Evolutionary conservation across 2,113 vertebrate species (phyloP), one percentile per base, ranked within the genome.

Genomic region (Passerina amoena): DNA sequence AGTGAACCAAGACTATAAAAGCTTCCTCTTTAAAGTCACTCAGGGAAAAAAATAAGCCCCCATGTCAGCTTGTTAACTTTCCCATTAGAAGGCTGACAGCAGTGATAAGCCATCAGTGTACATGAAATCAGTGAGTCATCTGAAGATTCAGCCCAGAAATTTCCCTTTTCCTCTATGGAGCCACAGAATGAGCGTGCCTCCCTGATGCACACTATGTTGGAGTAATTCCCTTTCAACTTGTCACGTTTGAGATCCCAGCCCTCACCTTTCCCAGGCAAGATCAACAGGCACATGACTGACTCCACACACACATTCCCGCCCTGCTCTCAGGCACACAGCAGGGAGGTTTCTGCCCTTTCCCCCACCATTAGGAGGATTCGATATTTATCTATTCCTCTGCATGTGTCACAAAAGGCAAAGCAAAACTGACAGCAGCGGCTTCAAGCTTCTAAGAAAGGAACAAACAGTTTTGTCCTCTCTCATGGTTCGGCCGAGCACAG

Each of bases 41-140:
- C 25, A n/a, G 28, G 25, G 73, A 22, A 16, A 81, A 75, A 84
- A 79, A 81, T 10, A 61, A 64, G 19, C 6, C 8, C 23, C 12
- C 60, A 38, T 17, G 31, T 86, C 1, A 1, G 28, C 60, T 86
- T 86, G 40, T 72, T 94, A 78, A 61, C 47, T 89, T 91, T 59
- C 50, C 71, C 51, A 81, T 88, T 79, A 92, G 37, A 78, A 71
- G 60, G 65, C 72, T 86, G 78, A 87, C 66, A 85, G 78, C 80
- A 82, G 73, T 68, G 87, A 96, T 54, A 88, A 90, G 57, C 45
- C 48, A 82, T 82, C 64, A 83, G n/a, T 8, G 9, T 63, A 69
- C 50, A 78, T 44, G 33, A 88, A 96, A 81, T 86, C 70, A 68
- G 84, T 56, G 75, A 94, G 59, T 69, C 79, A 91, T 87, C 70